A percentile compares a stretch with the other conserved stretches of the same genome.
Evolutionary conservation across 2,888 invertebrate species (phyloP).

Genomic region (Nezara viridula): DNA sequence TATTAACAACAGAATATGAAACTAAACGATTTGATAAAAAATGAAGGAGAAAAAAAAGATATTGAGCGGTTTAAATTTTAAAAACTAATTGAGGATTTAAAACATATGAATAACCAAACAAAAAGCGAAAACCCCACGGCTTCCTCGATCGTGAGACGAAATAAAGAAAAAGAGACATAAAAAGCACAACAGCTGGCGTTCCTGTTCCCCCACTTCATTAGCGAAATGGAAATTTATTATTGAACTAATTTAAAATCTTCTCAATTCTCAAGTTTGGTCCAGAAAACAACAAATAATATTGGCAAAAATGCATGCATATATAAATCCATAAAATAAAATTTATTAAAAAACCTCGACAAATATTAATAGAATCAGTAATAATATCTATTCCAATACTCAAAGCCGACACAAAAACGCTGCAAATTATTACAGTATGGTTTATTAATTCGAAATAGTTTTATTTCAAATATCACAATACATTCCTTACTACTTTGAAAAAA

Average conservation of each 20-base stretch:
- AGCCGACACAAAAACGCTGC: too few relatives aligned
- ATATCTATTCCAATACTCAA: too few relatives aligned
- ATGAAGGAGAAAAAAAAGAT: not conserved
- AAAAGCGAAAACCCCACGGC: slow-evolving; percentile 11
- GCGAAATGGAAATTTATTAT: not conserved
- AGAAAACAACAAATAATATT: not conserved
- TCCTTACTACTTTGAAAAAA: too few relatives aligned
- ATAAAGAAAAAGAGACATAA: not conserved
- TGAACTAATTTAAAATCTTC: not conserved
- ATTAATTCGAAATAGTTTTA: too few relatives aligned
- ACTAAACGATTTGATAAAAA: not conserved
- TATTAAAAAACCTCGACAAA: too few relatives aligned
- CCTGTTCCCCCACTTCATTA: slow-evolving; percentile 22
- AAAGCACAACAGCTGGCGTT: slow-evolving; percentile 17
- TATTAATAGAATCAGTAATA: too few relatives aligned
- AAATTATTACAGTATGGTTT: too few relatives aligned
- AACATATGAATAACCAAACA: not conserved
- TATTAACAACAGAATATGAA: not conserved
- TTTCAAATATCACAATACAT: too few relatives aligned
- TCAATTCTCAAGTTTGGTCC: not conserved
- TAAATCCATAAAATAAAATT: too few relatives aligned
- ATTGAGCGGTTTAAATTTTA: not conserved
- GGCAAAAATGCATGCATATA: too few relatives aligned
- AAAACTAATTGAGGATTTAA: not conserved
- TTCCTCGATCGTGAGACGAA: not conserved